A percentile compares a stretch with the other conserved stretches of the same genome.
These are phyloP conservation scores for Pseudomyrmex sp. DNA, from an alignment of 1,140 invertebrate species.

Conservation along the genomic window DNA sequence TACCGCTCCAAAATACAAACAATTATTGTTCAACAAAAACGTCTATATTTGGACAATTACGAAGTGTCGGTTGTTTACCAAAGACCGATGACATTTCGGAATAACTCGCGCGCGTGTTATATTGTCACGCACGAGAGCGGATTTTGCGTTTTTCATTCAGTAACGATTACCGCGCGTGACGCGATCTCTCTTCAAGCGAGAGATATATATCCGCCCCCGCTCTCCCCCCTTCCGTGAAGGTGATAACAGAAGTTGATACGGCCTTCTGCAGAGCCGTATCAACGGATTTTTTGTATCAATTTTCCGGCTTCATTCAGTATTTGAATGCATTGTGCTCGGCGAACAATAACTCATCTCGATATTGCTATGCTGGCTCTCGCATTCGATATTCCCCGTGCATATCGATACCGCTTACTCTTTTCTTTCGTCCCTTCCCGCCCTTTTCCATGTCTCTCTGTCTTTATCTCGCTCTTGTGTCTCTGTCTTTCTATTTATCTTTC, in stretches of 20 bases:
- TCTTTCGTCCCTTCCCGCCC: background rate
- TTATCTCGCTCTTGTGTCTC: constrained; percentile 12
- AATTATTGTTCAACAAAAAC: constrained; percentile 40
- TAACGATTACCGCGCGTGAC: background rate
- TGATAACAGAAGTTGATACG: constrained; percentile 73
- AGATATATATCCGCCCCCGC: background rate
- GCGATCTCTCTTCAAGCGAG: background rate
- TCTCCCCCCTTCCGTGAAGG: constrained; percentile 11
- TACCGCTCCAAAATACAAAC: constrained; percentile 23
- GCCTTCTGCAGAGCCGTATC: constrained; percentile 63
- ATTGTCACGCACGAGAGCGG: background rate
- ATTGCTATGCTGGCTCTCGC: constrained; percentile 74
- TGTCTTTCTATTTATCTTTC: background rate
- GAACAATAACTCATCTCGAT: constrained; percentile 82
- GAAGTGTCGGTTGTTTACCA: constrained; percentile 1
- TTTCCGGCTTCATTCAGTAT: constrained; percentile 78
- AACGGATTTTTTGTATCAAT: constrained; percentile 78
- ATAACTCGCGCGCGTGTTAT: background rate
- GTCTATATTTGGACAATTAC: constrained; percentile 42
- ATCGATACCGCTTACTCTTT: constrained; percentile 60
- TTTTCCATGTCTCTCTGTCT: background rate
- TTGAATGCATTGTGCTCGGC: constrained; percentile 79
- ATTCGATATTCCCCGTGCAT: constrained; percentile 62
- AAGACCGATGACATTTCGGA: constrained; percentile 23
- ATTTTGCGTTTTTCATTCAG: background rate